phyloP scores from a whole-genome alignment of 2,113 vertebrate genomes.

The Rhabdornis inornatus region DNA sequence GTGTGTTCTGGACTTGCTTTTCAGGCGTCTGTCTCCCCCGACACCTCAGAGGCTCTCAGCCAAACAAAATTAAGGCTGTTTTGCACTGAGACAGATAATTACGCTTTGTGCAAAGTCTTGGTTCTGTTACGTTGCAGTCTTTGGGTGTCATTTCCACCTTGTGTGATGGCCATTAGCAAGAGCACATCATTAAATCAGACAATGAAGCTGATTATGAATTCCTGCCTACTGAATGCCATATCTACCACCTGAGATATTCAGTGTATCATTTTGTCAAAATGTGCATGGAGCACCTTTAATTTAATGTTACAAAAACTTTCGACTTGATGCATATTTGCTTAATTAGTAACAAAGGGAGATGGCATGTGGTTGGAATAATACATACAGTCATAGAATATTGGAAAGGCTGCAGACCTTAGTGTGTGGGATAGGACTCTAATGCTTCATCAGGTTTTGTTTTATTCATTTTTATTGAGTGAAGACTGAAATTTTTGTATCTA shows the following conservation, averaged over 20 bases:
- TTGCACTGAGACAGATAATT: neutral
- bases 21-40: neutral
- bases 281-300: neutral
- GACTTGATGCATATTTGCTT: accelerated
- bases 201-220: neutral
- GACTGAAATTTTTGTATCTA: neutral
- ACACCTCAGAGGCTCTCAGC: neutral
- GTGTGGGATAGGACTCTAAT: neutral
- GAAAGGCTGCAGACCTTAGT: neutral
- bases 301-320: neutral
- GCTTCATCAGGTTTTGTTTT: neutral
- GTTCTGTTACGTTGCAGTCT: neutral
- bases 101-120: neutral
- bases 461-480: neutral
- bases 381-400: accelerated
- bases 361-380: neutral
- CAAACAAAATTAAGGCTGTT: neutral
- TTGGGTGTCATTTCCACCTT: neutral
- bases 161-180: accelerated
- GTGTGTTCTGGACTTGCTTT: neutral
- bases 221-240: neutral
- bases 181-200: neutral
- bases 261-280: neutral
- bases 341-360: neutral
- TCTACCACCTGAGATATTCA: neutral